Base-by-base conservation (phyloP, 2,888 invertebrate genomes). In the Apodemia zela region DNA sequence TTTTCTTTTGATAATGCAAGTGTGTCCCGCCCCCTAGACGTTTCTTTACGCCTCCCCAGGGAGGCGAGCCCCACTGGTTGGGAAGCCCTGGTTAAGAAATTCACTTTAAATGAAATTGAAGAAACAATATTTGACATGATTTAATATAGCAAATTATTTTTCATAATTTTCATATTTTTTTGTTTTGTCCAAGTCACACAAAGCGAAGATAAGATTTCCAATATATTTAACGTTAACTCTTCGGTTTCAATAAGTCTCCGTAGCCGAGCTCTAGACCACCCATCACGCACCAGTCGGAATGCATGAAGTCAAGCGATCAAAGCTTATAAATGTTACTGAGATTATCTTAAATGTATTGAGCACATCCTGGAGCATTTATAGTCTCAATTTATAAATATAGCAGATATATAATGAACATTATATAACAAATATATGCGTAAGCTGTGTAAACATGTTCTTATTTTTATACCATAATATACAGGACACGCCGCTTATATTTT, bases 201-300 rank as follows among this genome's bases (percentile, higher is more conserved):
- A 45, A 15, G 6, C 42, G 5, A 45, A n/a, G n/a, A 45, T 17
- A n/a, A 45, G n/a, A 17, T n/a, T 45, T n/a, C 17, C 17, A n/a
- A 17, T 17, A 45, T 45, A n/a, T 5, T 45, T 6, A 15, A 45
- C 45, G 13, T 45, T 18, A 18, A 21, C 6, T 49, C 18, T 51
- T 51, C 21, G 4, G 7, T 51, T 18, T 51, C 51, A 21, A 51
- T 51, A 51, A 21, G 21, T 21, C 18, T 21, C 7, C 47, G 47
- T 62, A 33, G 29, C 59, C 69, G 60, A 11, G 21, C 51, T 21
- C 11, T 18, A 57, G 60, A 58, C 59, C 64, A 62, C 62, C 62
- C 70, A 70, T 71, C 79, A 82, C 88, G 88, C 89, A 90, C 90
- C 90, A 89, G 89, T 81, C 89, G 88, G 87, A 89, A 89, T 89